A percentile compares a stretch with the other conserved stretches of the same genome.
These are phyloP conservation scores for Lepus americanus DNA, from an alignment of 2,113 vertebrate species.

Conservation along the genomic window DNA sequence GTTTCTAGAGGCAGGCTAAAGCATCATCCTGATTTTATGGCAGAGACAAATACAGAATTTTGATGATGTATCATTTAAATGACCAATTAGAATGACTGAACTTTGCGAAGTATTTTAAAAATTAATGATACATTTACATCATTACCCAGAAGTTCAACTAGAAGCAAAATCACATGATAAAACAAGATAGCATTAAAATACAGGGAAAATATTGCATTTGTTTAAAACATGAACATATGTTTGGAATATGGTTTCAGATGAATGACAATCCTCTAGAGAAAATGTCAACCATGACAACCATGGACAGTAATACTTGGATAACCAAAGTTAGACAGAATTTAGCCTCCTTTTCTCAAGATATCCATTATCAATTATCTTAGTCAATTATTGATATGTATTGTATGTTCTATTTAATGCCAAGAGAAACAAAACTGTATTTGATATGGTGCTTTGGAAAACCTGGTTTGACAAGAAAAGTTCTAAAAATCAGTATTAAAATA, in stretches of 20 bases:
- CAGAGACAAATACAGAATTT: slow-evolving; percentile 57
- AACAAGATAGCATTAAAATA: slow-evolving; percentile 55
- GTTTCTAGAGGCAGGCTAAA: slow-evolving; percentile 36
- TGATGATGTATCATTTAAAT: slow-evolving; percentile 45
- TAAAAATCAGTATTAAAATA: slow-evolving; percentile 53
- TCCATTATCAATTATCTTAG: slow-evolving; percentile 1
- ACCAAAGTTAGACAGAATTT: slow-evolving; percentile 24
- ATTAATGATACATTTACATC: slow-evolving; percentile 21
- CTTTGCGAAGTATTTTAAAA: slow-evolving; percentile 62
- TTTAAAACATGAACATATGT: slow-evolving; percentile 54
- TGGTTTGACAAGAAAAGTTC: slow-evolving; percentile 2
- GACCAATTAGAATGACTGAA: slow-evolving; percentile 58
- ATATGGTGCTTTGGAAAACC: slow-evolving; percentile 12
- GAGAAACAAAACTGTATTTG: slow-evolving; percentile 41
- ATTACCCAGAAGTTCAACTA: slow-evolving; percentile 51
- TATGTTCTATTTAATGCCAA: slow-evolving; percentile 36
- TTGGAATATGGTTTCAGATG: slow-evolving; percentile 21
- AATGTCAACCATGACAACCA: not conserved
- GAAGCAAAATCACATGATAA: slow-evolving; percentile 47
- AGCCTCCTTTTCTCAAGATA: slow-evolving; percentile 36
- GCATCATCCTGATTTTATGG: slow-evolving; percentile 27
- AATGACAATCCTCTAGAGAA: slow-evolving; percentile 35
- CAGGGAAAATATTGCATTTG: slow-evolving; percentile 33
- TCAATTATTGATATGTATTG: slow-evolving; percentile 13
- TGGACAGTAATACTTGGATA: not conserved